These are phyloP conservation scores for Gallinago paraguaiae DNA, from an alignment of 2,113 vertebrate species.

Conservation along the genomic window DNA sequence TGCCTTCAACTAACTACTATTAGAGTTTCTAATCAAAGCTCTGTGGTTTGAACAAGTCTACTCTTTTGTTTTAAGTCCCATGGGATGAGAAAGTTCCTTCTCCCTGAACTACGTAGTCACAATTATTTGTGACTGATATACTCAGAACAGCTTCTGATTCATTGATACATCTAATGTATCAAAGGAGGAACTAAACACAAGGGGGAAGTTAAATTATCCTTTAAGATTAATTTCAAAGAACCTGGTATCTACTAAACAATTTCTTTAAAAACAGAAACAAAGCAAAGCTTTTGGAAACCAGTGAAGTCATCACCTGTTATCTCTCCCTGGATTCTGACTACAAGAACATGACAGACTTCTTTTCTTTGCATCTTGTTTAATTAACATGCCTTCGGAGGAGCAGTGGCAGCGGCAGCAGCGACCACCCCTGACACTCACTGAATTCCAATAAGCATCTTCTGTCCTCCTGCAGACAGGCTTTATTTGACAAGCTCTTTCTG, in stretches of 20 bases:
- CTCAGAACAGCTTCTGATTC: not conserved
- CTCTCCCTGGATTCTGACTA: not conserved
- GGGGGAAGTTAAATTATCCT: not conserved
- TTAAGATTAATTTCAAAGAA: not conserved
- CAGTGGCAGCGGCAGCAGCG: not conserved
- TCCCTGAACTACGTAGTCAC: not conserved
- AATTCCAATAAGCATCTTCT: not conserved
- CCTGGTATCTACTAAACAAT: not conserved
- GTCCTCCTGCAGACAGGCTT: not conserved
- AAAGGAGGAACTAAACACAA: not conserved
- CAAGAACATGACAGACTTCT: not conserved
- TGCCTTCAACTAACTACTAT: not conserved
- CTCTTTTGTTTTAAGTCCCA: not conserved
- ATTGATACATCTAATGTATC: not conserved
- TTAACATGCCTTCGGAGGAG: not conserved
- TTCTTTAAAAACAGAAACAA: not conserved
- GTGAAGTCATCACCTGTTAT: not conserved
- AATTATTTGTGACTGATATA: not conserved
- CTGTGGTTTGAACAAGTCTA: not conserved
- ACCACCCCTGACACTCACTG: not conserved
- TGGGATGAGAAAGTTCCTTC: not conserved
- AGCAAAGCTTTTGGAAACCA: not conserved
- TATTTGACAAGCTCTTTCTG: slow-evolving; percentile 14
- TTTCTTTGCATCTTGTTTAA: slow-evolving; percentile 22
- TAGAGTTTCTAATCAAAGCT: not conserved